Evolutionary conservation across 2,113 vertebrate species (phyloP).

Genomic region (Nymphicus hollandicus): DNA sequence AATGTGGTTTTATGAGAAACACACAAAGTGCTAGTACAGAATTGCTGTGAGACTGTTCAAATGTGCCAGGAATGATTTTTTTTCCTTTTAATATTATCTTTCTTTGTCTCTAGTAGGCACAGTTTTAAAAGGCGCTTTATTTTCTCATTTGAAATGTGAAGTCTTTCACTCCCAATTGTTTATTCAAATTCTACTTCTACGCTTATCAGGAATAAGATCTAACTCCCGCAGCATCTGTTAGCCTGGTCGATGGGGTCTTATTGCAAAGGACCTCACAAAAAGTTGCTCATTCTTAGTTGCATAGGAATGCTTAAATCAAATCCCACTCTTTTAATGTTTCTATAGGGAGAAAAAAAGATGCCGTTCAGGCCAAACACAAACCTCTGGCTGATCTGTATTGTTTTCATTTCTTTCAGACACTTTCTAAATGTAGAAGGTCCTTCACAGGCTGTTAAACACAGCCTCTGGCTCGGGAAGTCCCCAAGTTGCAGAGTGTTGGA

Average conservation of each 20-base stretch:
- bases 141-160: not conserved
- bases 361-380: not conserved
- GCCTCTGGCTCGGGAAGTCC: not conserved
- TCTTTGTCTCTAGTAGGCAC: not conserved
- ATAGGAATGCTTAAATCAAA: not conserved
- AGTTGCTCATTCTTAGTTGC: not conserved
- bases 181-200: not conserved
- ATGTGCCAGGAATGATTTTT: not conserved
- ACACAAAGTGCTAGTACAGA: not conserved
- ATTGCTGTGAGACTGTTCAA: not conserved
- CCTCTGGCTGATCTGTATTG: not conserved
- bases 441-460: conserved; percentile 18
- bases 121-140: not conserved
- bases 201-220: not conserved
- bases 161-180: not conserved
- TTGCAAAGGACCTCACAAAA: not conserved
- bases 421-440: not conserved
- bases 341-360: not conserved
- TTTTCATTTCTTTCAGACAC: not conserved
- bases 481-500: not conserved
- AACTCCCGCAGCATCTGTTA: not conserved
- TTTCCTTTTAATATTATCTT: not conserved
- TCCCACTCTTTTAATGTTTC: not conserved
- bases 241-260: not conserved
- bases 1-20: not conserved